Evolutionary conservation across 2,888 invertebrate genomes (phyloP), one percentile per base, ranked within the genome.

Genomic region (Exephanes ischioxanthus): DNA sequence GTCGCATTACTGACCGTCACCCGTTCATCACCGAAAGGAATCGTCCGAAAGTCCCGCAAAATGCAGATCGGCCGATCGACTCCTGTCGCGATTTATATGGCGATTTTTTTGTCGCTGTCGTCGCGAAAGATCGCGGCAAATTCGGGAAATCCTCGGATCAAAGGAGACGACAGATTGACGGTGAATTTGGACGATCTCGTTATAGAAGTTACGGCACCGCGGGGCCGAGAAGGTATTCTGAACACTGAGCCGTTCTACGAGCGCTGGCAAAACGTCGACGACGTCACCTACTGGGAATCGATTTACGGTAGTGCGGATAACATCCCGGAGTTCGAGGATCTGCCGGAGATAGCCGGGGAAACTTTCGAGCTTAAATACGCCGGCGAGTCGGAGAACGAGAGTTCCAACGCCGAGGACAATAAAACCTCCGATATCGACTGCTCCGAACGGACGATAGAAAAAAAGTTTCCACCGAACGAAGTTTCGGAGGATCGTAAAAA

Each of bases 281-380:
- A 80, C 11, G 85, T 55, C 61, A 76, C 72, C 3, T 83, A 87
- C 66, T 85, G 83, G 85, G 76, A 87, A 45, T 67, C 82, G 48
- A 87, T 87, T 77, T 85, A 87, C 51, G 83, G 83, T 2, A 78
- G 80, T 9, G 51, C 41, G 78, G 68, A 87, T 3, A 70, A 84
- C 67, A 78, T 84, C 71, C 87, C 77, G 51, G 77, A 71, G n/a
- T 79, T 83, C 45, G 86, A 88, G 2, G 72, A 77, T 63, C 72
- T 53, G 22, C 80, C 88, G 37, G 58, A 58, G 19, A 85, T 81
- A 22, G 53, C 80, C 9, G 81, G 83, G 7, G 63, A 70, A 7
- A 73, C 76, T 3, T 26, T 83, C 19, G 37, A 73, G 9, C 30
- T 84, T 2, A 11, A 55, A 33, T n/a, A 16, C 37, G 22, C 67